phyloP scores from a whole-genome alignment of 1,140 invertebrate species.

The Sesamia nonagrioides region DNA sequence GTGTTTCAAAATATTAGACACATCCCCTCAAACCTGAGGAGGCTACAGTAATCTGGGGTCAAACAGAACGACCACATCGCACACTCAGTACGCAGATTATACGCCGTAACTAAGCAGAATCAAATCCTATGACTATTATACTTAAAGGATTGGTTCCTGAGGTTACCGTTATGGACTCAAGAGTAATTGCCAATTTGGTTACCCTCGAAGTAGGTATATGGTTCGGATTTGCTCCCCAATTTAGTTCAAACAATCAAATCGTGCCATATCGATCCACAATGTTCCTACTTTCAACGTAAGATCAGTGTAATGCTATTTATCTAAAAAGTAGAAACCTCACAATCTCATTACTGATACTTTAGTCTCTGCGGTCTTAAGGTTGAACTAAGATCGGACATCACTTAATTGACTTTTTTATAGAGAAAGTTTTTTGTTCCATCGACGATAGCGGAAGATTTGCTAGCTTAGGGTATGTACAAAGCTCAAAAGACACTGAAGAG shows the following conservation, averaged over 20 bases:
- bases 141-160: background rate
- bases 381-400: background rate
- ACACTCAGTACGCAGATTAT: slow-evolving; percentile 60
- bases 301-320: background rate
- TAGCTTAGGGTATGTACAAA: background rate
- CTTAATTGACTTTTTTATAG: background rate
- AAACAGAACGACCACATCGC: slow-evolving; percentile 62
- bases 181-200: slow-evolving; percentile 2
- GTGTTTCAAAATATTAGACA: slow-evolving; percentile 60
- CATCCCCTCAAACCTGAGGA: slow-evolving; percentile 59
- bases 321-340: background rate
- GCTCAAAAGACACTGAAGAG: background rate
- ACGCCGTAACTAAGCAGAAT: slow-evolving; percentile 56
- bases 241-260: too few species aligned
- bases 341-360: background rate
- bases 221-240: too few species aligned
- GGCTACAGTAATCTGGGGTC: slow-evolving; percentile 58
- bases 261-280: too few species aligned
- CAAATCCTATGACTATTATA: background rate
- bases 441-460: background rate
- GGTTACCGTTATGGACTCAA: background rate
- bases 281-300: too few species aligned
- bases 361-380: background rate
- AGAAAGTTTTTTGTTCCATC: background rate
- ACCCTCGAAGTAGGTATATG: background rate